Base-by-base conservation (phyloP, 2,113 vertebrate genomes). In the Bubo scandiacus region DNA sequence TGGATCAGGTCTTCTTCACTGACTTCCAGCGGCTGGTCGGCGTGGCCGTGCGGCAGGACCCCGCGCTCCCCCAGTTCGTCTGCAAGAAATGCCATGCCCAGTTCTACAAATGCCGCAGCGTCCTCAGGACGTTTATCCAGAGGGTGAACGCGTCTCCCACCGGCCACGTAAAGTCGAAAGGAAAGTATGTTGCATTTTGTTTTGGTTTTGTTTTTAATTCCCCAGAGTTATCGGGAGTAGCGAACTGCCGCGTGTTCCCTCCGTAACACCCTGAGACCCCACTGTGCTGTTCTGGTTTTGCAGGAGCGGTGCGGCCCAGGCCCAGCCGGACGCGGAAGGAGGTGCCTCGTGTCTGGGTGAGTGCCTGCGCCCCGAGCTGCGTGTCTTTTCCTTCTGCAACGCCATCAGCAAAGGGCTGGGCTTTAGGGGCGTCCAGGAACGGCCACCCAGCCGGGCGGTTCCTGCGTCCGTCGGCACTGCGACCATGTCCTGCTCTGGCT, bases 11-110 rank as follows among this genome's bases (percentile, higher is more conserved):
- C 21, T 99, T 99, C 97, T 98, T 98, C 94, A 36, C 97, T 2
- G 99, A 99, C 95, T 99, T 99, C 96, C 99, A 99, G 97, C 98
- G 95, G 21, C 97, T 99, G 88, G 98, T 99, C 3, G 99, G 99
- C 1, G 98, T 99, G 61, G 98, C 98, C 3, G 94, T 99, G 90
- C 97, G 97, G 78, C 98, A 98, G 32, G 99, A 99, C 96, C 98
- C 99, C 0, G 79, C 97, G 3, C 97, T 99, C 8, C 99, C 99
- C 0, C 98, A 98, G 94, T 99, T 99, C 4, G 98, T 99, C 93
- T 99, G 99, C 96, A 99, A 99, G 98, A 99, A 98, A 95, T 99
- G 99, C 96, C 98, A 99, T 29, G 81, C 98, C 40, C 99, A 99
- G 98, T 99, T 99, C 98, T 99, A 99, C 91, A 99, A 99, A 91